Percentiles rank a stretch among this genome's conserved stretches.
Evolutionary conservation across 2,113 vertebrate genomes (phyloP).

Genomic region (Callorhinus ursinus): DNA sequence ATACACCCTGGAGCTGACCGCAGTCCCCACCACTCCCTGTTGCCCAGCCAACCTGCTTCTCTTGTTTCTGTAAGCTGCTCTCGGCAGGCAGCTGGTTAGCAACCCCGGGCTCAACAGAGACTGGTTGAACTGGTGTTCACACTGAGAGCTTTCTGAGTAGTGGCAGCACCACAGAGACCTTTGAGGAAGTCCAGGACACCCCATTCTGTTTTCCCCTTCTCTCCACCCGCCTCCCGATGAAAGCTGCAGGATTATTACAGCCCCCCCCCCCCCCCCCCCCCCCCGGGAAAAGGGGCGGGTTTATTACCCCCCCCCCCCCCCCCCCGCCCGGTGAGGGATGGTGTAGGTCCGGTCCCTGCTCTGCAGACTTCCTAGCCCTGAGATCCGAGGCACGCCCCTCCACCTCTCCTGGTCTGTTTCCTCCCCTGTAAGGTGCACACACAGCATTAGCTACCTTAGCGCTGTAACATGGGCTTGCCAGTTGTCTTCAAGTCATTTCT

Average conservation of each 20-base stretch:
- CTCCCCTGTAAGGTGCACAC: neutral
- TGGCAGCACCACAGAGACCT: neutral
- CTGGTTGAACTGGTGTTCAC: rapidly evolving
- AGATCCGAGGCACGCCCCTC: neutral
- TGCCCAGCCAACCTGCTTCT: too few relatives aligned
- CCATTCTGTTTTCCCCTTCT: neutral
- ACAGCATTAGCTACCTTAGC: neutral
- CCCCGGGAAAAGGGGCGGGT: too few relatives aligned
- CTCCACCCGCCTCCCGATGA: neutral
- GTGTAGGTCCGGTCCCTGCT: neutral
- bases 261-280: too few relatives aligned
- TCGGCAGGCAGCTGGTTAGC: neutral
- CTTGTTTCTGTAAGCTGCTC: neutral
- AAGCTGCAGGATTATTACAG: neutral
- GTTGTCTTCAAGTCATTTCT: neutral
- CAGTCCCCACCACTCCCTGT: neutral
- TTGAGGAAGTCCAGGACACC: neutral
- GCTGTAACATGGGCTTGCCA: neutral
- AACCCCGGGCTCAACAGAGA: too few relatives aligned
- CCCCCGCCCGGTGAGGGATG: neutral
- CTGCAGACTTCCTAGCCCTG: neutral
- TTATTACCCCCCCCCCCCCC: too few relatives aligned
- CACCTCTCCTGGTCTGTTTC: neutral
- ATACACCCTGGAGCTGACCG: neutral
- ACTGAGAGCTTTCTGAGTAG: neutral